These are phyloP conservation scores for Drosophila planitibia DNA, from an alignment of 2,888 invertebrate genomes.

Conservation along the genomic window DNA sequence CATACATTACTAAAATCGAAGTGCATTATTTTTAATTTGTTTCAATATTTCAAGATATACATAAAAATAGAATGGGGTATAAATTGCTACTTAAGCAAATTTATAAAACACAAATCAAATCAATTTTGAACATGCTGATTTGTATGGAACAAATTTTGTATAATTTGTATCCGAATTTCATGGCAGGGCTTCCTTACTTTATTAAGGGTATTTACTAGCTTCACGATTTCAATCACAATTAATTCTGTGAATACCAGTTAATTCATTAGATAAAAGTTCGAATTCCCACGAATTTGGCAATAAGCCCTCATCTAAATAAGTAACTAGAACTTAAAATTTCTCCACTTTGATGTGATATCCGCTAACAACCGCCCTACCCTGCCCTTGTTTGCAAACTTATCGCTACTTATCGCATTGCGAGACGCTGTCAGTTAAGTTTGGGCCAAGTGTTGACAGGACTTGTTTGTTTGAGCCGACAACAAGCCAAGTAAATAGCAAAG, in stretches of 20 bases:
- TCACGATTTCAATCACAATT: not conserved
- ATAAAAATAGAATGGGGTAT: not conserved
- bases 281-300: not conserved
- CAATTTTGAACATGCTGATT: not conserved
- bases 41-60: not conserved
- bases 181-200: not conserved
- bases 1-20: not conserved
- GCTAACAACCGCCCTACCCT: not conserved
- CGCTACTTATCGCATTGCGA: not conserved
- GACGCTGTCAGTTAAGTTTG: slow-evolving; percentile 14
- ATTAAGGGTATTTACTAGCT: not conserved
- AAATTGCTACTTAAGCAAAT: not conserved
- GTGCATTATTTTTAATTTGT: not conserved
- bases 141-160: not conserved
- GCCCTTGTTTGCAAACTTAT: not conserved
- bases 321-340: not conserved
- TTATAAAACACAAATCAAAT: not conserved
- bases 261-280: not conserved
- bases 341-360: slow-evolving; percentile 27
- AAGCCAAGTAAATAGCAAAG: slow-evolving; percentile 71
- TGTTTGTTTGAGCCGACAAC: slow-evolving; percentile 64
- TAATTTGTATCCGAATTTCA: not conserved
- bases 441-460: slow-evolving; percentile 44
- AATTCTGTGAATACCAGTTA: not conserved
- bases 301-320: slow-evolving; percentile 2